Percentiles rank a stretch among this genome's conserved stretches.
phyloP scores from a whole-genome alignment of 2,113 vertebrate genomes.

The Pongo pygmaeus region DNA sequence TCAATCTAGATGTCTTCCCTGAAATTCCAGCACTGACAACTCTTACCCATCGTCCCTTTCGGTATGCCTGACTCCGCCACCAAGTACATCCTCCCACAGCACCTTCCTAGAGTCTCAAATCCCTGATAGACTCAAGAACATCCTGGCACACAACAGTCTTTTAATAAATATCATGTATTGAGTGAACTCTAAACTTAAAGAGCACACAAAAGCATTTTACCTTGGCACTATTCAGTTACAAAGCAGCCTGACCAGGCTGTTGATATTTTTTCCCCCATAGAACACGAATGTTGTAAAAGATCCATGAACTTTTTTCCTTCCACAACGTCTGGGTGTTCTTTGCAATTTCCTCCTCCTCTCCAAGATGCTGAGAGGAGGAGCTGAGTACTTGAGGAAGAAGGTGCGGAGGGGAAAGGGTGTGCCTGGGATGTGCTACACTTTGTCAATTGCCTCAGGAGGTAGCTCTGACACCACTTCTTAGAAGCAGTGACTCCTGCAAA shows the following conservation, averaged over 20 bases:
- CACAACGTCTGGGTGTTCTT: neutral
- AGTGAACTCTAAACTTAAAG: neutral
- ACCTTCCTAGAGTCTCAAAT: neutral
- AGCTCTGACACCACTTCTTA: slow-evolving; percentile 50
- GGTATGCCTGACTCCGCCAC: neutral
- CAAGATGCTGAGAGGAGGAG: neutral
- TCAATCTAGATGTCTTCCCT: neutral
- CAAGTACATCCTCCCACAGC: accelerated
- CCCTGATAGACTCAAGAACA: neutral
- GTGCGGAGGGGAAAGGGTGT: neutral
- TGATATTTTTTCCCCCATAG: neutral
- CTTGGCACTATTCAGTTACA: neutral
- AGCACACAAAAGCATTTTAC: neutral
- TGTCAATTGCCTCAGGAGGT: slow-evolving; percentile 29
- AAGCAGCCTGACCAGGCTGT: accelerated
- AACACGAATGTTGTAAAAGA: accelerated
- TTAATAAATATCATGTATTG: neutral
- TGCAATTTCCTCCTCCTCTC: neutral
- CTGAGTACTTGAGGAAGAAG: neutral
- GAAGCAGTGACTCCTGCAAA: neutral
- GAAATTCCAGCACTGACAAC: neutral
- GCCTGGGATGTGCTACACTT: neutral
- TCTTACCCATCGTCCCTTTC: accelerated
- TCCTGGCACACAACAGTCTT: neutral
- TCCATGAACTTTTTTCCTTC: neutral